Conservation (phyloP, 2,113 vertebrate genomes). For the Progne subis region DNA sequence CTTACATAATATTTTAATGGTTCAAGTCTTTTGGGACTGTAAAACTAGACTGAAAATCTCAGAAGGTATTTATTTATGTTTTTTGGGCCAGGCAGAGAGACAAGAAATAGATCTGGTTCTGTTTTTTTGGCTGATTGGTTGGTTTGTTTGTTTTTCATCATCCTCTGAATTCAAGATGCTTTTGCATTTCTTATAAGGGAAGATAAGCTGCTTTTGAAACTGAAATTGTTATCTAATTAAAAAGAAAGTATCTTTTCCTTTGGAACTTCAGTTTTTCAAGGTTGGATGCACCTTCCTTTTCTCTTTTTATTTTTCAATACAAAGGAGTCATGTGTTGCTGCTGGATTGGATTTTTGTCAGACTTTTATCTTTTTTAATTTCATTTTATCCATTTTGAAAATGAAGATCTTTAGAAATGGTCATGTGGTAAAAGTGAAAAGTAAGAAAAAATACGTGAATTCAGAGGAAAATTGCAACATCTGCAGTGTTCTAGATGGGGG, state of each 20-base stretch:
- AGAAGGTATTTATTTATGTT: constrained; percentile 42
- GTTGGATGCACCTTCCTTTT: neutral
- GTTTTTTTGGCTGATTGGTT: neutral
- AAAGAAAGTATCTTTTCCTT: no score
- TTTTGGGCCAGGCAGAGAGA: neutral
- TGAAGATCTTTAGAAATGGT: neutral
- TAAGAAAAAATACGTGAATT: neutral
- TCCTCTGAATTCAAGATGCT: neutral
- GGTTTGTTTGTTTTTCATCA: neutral
- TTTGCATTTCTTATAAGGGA: neutral
- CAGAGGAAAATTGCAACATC: neutral
- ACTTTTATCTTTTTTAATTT: neutral
- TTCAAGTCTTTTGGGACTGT: constrained; percentile 24
- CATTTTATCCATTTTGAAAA: neutral
- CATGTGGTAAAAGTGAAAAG: neutral
- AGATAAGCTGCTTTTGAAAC: neutral
- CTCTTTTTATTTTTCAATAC: neutral
- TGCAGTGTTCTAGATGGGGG: neutral
- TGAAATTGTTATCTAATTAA: neutral
- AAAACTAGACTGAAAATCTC: constrained; percentile 21
- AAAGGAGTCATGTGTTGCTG: neutral
- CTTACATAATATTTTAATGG: constrained; percentile 60
- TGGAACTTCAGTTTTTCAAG: neutral
- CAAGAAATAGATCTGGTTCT: neutral
- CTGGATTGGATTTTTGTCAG: neutral